Evolutionary conservation across 1,140 invertebrate genomes (phyloP), one percentile per base, ranked within the genome.

Genomic region (Drosophila ananassae): DNA sequence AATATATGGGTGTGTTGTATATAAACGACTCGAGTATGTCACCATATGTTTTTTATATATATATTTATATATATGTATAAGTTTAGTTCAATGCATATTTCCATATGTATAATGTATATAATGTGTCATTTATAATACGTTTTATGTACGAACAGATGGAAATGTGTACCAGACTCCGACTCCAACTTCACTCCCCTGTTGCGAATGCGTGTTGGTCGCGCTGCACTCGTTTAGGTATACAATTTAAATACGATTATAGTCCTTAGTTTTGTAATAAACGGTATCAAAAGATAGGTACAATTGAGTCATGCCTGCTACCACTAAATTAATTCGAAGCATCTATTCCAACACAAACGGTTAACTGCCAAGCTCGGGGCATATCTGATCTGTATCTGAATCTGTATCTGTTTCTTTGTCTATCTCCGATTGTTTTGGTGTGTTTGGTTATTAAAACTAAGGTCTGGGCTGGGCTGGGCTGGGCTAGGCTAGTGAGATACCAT

Each of bases 261-360:
- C 83, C 83, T 89, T 89, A 89, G 79, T 79, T 89, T 89, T 89
- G 83, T 89, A 89, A 87, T 89, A 89, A 89, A 89, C 83, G 76
- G 83, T 89, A 89, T 89, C 83, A 89, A 89, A 89, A 89, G 83
- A 89, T 89, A 89, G 83, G 83, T 89, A 89, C 83, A 89, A 89
- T 89, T 89, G 76, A 89, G 77, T 89, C 75, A 63, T 59, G 54
- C 78, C 75, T 67, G 72, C 83, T 79, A 79, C 83, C 79, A 89
- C 83, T 89, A 79, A 89, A 83, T 72, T 64, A 79, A 77, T 84
- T 64, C 60, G 47, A 74, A 64, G 46, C 63, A 51, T 67, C 60
- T 67, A 67, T 64, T 64, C 63, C 64, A 71, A 71, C 67, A 69
- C 41, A 69, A 71, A 69, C 41, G 54, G 53, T 74, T 74, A 52